phyloP scores from a whole-genome alignment of 2,888 invertebrate genomes.

The Lagria hirta region DNA sequence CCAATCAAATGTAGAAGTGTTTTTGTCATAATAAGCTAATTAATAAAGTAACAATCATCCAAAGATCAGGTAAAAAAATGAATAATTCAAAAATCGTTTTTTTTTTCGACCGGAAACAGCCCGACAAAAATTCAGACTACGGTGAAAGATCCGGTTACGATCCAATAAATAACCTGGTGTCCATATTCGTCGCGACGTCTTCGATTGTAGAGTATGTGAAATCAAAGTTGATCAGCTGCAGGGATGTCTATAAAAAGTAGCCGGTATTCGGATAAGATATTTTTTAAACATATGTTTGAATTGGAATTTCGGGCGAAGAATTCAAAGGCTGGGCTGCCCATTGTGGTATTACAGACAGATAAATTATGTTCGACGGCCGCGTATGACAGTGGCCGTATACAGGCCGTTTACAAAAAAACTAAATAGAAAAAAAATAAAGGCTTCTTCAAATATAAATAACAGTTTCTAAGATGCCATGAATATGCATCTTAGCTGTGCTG shows the following conservation, averaged over 20 bases:
- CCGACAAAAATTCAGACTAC: conserved; percentile 9
- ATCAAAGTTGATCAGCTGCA: conserved; percentile 45
- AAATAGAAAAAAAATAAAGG: conserved; percentile 29
- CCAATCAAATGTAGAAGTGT: no score
- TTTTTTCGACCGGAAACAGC: conserved; percentile 19
- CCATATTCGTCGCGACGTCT: conserved; percentile 40
- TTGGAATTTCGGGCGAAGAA: conserved; percentile 53
- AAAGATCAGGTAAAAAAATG: no score
- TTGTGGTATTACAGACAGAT: conserved; percentile 55
- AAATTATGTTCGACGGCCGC: conserved; percentile 55
- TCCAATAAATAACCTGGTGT: conserved; percentile 38
- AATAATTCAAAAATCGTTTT: no score
- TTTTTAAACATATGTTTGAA: conserved; percentile 55
- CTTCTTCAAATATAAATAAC: conserved; percentile 49
- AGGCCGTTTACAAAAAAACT: conserved; percentile 17
- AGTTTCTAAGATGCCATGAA: conserved; percentile 45
- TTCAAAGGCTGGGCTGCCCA: conserved; percentile 51
- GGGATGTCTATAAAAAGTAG: conserved; percentile 43
- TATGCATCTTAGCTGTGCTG: conserved; percentile 34
- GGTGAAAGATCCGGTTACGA: conserved; percentile 31
- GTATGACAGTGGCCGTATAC: conserved; percentile 53
- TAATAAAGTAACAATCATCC: no score
- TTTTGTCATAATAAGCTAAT: no score
- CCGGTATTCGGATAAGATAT: conserved; percentile 54
- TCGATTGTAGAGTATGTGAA: conserved; percentile 37